These are phyloP conservation scores for Phyllopteryx taeniolatus DNA, from an alignment of 2,113 vertebrate species.

Conservation along the genomic window DNA sequence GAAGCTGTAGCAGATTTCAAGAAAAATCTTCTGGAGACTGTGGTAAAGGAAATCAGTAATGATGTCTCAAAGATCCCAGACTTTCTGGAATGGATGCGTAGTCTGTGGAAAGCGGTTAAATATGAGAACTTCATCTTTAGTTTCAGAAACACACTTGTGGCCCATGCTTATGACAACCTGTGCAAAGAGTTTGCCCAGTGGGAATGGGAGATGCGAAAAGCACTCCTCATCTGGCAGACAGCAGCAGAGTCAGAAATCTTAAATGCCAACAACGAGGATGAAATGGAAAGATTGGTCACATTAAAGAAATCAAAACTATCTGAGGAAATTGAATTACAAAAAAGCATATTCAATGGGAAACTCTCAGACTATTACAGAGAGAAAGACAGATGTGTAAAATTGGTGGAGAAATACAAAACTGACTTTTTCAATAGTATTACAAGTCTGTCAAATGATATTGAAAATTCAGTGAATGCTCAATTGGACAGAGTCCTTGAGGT, in stretches of 20 bases:
- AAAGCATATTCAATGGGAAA: slow-evolving; percentile 13
- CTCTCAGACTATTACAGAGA: slow-evolving; percentile 49
- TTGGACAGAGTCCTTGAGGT: slow-evolving; percentile 17
- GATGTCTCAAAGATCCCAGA: slow-evolving; percentile 23
- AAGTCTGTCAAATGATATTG: slow-evolving; percentile 39
- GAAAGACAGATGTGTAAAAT: slow-evolving; percentile 24
- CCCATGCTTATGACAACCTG: slow-evolving; percentile 44
- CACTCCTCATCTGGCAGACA: slow-evolving; percentile 30
- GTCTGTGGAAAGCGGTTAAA: slow-evolving; percentile 65
- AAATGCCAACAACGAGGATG: slow-evolving; percentile 32
- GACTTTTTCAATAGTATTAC: slow-evolving; percentile 50
- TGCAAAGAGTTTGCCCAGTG: slow-evolving; percentile 44
- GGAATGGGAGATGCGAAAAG: slow-evolving; percentile 62
- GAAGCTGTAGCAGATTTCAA: slow-evolving; percentile 55
- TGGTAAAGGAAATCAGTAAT: background rate
- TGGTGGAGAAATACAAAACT: slow-evolving; percentile 61
- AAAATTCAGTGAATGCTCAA: background rate
- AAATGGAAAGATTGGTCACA: background rate
- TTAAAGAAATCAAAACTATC: slow-evolving; percentile 15
- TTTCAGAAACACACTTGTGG: slow-evolving; percentile 59
- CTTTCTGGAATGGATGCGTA: slow-evolving; percentile 52
- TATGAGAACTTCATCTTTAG: slow-evolving; percentile 69
- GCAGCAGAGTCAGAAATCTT: slow-evolving; percentile 41
- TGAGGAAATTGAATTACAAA: background rate
- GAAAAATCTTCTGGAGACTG: slow-evolving; percentile 37